Base-by-base conservation (phyloP, 2,797 vertebrate species). In the Myotis myotis region DNA sequence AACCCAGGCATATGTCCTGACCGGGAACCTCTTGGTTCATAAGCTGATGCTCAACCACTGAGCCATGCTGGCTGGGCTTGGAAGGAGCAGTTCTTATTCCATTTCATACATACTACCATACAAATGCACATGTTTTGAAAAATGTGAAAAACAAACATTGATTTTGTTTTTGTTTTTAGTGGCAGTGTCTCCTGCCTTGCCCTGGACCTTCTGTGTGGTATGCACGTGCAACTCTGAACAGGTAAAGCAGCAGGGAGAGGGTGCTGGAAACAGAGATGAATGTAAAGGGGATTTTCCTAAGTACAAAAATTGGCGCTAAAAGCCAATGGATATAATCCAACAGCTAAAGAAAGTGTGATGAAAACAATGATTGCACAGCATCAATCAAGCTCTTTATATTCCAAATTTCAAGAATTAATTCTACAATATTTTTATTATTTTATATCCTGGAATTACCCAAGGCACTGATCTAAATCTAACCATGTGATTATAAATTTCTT, bases 381-480 rank as follows among this genome's bases (percentile, higher is more conserved):
- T 72, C 25, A 71, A 19, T 85, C 36, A 79, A 30, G 12, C 6
- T 81, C 70, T 85, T 74, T 60, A 57, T 23, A 71, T 49, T 75
- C 22, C 30, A 83, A 70, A 87, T 74, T 91, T 96, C 15, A 90
- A 79, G 47, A 94, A 87, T 60, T 91, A 22, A 47, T 87, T 71
- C 53, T 75, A 60, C 17, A 64, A 81, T 38, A 95, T 93, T 64
- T 36, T 85, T 97, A 89, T 87, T 85, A 47, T 93, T 97, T 95
- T 76, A 36, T 82, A 95, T 88, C 96, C 85, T 44, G 76, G 95
- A 95, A 36, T 36, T 92, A 74, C 82, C 81, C 70, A 94, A 93
- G 89, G 49, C 2, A 60, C 85, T 85, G 64, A 23, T 96, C 95
- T 97, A 93, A 95, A 92, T 75, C 76, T 92, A 87, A 94, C 38